Conservation (phyloP, 2,797 vertebrate genomes). For the Chaenodraco wilsoni region DNA sequence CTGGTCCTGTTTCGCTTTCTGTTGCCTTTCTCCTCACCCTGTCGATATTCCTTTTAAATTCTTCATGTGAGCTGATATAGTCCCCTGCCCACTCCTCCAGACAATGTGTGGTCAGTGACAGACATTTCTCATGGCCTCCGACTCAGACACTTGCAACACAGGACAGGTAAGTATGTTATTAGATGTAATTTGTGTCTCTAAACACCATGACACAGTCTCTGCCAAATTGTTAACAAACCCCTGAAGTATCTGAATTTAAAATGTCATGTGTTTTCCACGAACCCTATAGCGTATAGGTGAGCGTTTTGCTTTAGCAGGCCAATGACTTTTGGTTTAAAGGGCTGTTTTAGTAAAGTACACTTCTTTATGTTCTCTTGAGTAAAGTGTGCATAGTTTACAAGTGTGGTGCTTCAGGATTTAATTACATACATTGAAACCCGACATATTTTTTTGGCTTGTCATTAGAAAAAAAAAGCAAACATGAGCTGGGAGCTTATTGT, state of each 20-base stretch:
- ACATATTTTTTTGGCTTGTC: slow-evolving; percentile 32
- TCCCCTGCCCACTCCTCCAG: slow-evolving; percentile 48
- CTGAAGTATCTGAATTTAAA: slow-evolving; percentile 28
- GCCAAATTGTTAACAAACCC: slow-evolving; percentile 38
- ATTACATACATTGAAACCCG: slow-evolving; percentile 13
- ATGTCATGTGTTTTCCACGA: background rate
- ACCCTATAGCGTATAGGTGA: background rate
- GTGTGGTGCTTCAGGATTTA: slow-evolving; percentile 13
- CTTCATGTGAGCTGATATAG: slow-evolving; percentile 47
- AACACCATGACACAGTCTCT: slow-evolving; percentile 51
- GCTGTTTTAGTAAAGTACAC: background rate
- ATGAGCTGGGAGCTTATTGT: slow-evolving; percentile 24
- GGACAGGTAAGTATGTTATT: slow-evolving; percentile 71
- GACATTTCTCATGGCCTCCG: slow-evolving; percentile 69
- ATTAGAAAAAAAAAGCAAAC: slow-evolving; percentile 37
- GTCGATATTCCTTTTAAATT: slow-evolving; percentile 71
- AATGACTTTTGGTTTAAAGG: background rate
- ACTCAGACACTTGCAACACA: slow-evolving; percentile 73
- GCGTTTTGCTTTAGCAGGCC: slow-evolving; percentile 11
- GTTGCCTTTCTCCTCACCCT: slow-evolving; percentile 32
- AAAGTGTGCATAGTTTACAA: slow-evolving; percentile 11
- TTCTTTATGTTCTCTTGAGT: background rate
- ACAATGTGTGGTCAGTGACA: slow-evolving; percentile 73
- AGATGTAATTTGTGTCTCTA: slow-evolving; percentile 71
- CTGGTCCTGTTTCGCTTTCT: slow-evolving; percentile 31